These are phyloP conservation scores for Oncorhynchus gorbuscha DNA, from an alignment of 2,113 vertebrate species.

Conservation along the genomic window DNA sequence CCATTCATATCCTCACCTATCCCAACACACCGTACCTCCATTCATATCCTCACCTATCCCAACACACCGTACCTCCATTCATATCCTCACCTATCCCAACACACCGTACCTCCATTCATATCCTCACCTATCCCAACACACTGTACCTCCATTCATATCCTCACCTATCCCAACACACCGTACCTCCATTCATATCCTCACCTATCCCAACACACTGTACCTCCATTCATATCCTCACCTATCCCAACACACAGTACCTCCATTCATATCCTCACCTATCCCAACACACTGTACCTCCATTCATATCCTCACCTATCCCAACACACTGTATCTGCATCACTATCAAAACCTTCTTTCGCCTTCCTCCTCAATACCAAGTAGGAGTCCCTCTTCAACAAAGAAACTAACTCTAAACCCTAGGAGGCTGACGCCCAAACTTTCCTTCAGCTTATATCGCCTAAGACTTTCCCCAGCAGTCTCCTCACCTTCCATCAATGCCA, in stretches of 20 bases:
- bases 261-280: conserved; percentile 53
- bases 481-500: conserved; percentile 72
- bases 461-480: conserved; percentile 53
- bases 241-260: conserved; percentile 43
- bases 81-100: conserved; percentile 52
- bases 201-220: conserved; percentile 51
- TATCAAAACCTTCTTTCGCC: conserved; percentile 61
- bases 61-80: conserved; percentile 39
- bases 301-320: conserved; percentile 52
- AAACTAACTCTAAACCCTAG: too few relatives aligned
- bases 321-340: conserved; percentile 58
- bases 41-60: conserved; percentile 54
- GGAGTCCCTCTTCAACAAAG: too few relatives aligned
- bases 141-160: conserved; percentile 51
- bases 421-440: conserved; percentile 54
- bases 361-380: background rate
- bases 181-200: conserved; percentile 54
- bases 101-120: conserved; percentile 44
- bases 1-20: conserved; percentile 52
- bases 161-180: conserved; percentile 50
- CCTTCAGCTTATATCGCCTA: conserved; percentile 40
- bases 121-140: conserved; percentile 52
- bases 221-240: conserved; percentile 51
- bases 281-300: background rate
- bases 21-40: conserved; percentile 48